A percentile compares a stretch with the other conserved stretches of the same genome.
These are phyloP conservation scores for Rhyacichthys aspro DNA, from an alignment of 2,797 vertebrate genomes.

Conservation along the genomic window DNA sequence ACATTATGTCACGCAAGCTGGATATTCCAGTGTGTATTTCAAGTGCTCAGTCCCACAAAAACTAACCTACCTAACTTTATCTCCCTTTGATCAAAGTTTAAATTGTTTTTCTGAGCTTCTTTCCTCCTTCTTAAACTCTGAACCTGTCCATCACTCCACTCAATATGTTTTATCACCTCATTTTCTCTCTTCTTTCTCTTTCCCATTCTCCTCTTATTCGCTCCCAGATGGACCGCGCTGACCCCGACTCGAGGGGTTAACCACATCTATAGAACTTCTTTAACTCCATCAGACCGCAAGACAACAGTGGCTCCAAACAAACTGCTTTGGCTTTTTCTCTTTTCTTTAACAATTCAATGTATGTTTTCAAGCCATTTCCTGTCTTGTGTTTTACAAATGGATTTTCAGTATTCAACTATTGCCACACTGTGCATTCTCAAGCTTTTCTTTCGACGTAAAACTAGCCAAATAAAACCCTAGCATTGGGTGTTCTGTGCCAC, in stretches of 20 bases:
- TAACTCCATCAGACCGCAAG: slow-evolving; percentile 24
- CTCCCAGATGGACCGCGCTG: slow-evolving; percentile 43
- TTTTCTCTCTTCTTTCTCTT: slow-evolving; percentile 25
- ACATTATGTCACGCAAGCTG: not conserved
- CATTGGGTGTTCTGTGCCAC: not conserved
- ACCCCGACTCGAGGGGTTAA: slow-evolving; percentile 59
- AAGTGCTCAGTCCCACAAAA: not conserved
- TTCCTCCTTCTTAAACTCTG: slow-evolving; percentile 22
- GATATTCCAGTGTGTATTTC: not conserved
- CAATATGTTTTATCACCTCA: slow-evolving; percentile 28
- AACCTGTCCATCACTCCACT: slow-evolving; percentile 27
- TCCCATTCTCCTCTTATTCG: slow-evolving; percentile 36
- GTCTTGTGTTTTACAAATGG: not conserved
- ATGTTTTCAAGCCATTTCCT: not conserved
- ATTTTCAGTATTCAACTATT: too few species aligned
- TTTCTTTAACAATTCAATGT: not conserved
- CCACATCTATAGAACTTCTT: slow-evolving; percentile 47
- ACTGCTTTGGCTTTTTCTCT: not conserved
- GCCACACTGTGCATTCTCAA: not conserved
- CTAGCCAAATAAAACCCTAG: not conserved
- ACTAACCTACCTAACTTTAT: slow-evolving; percentile 26
- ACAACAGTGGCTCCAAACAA: slow-evolving; percentile 15
- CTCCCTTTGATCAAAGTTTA: slow-evolving; percentile 34
- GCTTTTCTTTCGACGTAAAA: slow-evolving; percentile 1
- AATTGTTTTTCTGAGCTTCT: slow-evolving; percentile 49